phyloP scores from a whole-genome alignment of 2,113 vertebrate genomes.

The Anoura caudifer region DNA sequence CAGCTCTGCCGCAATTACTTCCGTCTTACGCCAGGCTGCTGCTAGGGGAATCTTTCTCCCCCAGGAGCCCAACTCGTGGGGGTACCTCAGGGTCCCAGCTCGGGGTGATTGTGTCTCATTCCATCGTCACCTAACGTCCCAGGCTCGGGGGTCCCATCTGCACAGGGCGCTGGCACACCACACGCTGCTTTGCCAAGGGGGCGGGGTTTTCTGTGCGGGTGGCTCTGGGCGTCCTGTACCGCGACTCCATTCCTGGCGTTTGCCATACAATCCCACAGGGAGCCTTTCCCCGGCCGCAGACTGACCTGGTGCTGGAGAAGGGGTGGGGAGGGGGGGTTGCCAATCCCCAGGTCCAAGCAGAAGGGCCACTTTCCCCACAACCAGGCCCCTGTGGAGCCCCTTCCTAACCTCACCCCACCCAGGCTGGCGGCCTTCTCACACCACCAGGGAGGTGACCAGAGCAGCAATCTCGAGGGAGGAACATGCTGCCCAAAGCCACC shows the following conservation, averaged over 20 bases:
- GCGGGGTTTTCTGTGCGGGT: not conserved
- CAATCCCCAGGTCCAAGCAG: not conserved
- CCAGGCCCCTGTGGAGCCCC: not conserved
- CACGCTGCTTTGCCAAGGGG: not conserved
- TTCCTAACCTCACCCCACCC: not conserved
- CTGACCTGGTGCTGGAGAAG: too few relatives aligned
- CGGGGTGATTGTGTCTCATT: fast-evolving
- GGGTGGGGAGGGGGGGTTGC: not conserved
- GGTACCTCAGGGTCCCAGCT: not conserved
- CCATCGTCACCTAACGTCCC: not conserved
- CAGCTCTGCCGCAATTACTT: not conserved
- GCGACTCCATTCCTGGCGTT: not conserved
- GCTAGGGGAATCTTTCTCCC: not conserved
- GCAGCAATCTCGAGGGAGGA: not conserved
- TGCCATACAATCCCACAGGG: not conserved
- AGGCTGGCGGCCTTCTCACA: not conserved
- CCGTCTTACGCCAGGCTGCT: not conserved
- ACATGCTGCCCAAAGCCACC: not conserved
- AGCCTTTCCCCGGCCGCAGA: too few relatives aligned
- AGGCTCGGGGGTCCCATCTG: not conserved
- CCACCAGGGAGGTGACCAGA: not conserved
- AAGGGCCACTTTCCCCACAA: not conserved
- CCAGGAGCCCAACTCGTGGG: not conserved
- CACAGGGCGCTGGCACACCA: not conserved
- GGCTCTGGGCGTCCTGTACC: too few relatives aligned